These are phyloP conservation scores for Microtus richardsoni DNA, from an alignment of 2,113 vertebrate species.

Conservation along the genomic window DNA sequence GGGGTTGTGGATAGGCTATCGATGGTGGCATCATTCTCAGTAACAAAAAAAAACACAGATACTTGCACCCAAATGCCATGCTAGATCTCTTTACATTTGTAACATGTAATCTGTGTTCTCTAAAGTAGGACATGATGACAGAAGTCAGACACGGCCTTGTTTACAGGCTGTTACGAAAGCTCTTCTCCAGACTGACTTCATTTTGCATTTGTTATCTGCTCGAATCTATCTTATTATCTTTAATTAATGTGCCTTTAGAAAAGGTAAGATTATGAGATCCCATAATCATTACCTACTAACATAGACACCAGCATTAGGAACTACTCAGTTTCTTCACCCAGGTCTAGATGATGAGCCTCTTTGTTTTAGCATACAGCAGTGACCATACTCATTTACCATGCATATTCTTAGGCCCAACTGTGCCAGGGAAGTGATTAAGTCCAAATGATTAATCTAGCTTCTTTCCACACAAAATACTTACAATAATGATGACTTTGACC, in stretches of 20 bases:
- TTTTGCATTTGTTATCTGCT: neutral
- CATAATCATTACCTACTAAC: neutral
- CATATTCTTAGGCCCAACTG: neutral
- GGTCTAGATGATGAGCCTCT: neutral
- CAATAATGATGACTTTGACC: neutral
- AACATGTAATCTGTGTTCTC: neutral
- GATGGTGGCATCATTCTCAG: neutral
- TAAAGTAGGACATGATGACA: neutral
- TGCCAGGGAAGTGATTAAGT: neutral
- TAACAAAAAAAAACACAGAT: neutral
- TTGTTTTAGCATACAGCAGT: neutral
- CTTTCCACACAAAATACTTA: slow-evolving; percentile 5
- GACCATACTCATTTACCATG: neutral
- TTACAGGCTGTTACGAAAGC: neutral
- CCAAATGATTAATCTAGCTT: neutral
- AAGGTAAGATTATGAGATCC: neutral
- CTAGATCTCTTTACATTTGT: neutral
- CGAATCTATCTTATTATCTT: neutral
- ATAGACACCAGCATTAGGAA: neutral
- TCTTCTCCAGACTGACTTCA: neutral
- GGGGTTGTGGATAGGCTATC: neutral
- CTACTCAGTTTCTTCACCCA: neutral
- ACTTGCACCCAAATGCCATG: neutral
- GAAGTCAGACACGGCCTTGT: neutral
- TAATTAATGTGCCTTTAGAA: neutral